Conservation (phyloP, 2,888 invertebrate species). For the Mongoloraphidia duomilia region DNA sequence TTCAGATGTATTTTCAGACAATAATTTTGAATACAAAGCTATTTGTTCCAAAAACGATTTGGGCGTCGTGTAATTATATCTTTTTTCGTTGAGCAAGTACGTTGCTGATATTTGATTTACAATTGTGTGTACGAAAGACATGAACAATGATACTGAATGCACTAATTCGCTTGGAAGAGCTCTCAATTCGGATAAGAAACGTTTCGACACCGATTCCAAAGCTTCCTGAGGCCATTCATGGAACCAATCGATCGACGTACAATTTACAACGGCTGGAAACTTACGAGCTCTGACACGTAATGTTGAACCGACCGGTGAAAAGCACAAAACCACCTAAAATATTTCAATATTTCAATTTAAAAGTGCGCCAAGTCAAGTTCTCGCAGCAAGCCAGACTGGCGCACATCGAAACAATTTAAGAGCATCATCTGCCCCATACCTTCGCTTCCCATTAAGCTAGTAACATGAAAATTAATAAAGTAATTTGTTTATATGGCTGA, state of each 20-base stretch:
- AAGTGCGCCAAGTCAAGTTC: too few species aligned
- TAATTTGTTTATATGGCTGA: too few species aligned
- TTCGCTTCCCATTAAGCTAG: too few species aligned
- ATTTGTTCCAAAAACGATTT: slow-evolving; percentile 92
- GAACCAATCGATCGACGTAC: slow-evolving; percentile 91
- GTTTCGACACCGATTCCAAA: slow-evolving; percentile 70
- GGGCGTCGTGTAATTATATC: slow-evolving; percentile 93
- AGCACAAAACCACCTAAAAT: slow-evolving; percentile 63
- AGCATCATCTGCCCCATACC: too few species aligned
- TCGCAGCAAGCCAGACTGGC: too few species aligned
- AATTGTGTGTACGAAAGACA: slow-evolving; percentile 80
- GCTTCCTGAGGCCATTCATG: slow-evolving; percentile 94
- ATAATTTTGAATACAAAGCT: slow-evolving; percentile 58
- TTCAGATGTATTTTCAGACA: slow-evolving; percentile 50
- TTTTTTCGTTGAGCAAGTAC: slow-evolving; percentile 70
- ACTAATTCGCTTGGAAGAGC: slow-evolving; percentile 45
- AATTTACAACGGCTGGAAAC: slow-evolving; percentile 88
- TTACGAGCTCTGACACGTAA: slow-evolving; percentile 75
- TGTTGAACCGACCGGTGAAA: slow-evolving; percentile 87
- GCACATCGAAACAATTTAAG: too few species aligned
- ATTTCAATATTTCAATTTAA: background rate
- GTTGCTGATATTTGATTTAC: slow-evolving; percentile 73
- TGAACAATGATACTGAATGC: slow-evolving; percentile 62
- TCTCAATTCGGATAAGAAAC: slow-evolving; percentile 66
- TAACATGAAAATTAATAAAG: too few species aligned